These are phyloP conservation scores for Loxodonta africana DNA, from an alignment of 2,113 vertebrate genomes.

Conservation along the genomic window DNA sequence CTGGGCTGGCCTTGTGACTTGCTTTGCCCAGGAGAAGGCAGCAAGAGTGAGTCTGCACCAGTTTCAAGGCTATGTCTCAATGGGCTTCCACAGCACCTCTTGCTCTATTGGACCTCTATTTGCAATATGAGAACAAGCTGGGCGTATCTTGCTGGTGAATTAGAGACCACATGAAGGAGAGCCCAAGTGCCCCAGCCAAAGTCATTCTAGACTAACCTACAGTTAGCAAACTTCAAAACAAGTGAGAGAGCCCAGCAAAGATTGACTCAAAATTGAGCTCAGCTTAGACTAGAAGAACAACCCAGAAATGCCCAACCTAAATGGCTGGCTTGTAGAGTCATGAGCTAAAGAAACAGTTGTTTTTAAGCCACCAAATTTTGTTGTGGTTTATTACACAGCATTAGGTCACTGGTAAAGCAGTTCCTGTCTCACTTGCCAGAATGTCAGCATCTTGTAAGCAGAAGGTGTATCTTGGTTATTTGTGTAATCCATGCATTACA, in stretches of 20 bases:
- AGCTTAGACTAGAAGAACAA: neutral
- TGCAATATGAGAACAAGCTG: neutral
- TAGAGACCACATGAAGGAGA: neutral
- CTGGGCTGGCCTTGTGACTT: neutral
- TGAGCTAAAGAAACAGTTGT: neutral
- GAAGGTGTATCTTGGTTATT: neutral
- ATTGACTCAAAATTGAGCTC: neutral
- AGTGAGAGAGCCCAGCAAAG: neutral
- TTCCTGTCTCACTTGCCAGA: no score
- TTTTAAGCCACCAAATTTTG: no score
- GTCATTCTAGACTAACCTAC: neutral
- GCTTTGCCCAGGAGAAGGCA: neutral
- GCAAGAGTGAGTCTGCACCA: neutral
- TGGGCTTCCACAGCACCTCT: neutral
- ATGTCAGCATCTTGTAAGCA: neutral
- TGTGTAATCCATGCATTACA: neutral
- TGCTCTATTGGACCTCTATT: neutral
- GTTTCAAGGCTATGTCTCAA: neutral
- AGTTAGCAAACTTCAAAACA: neutral
- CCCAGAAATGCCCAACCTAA: neutral
- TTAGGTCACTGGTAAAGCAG: no score
- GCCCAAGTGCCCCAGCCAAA: no score
- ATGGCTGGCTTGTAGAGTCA: neutral
- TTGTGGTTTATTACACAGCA: no score
- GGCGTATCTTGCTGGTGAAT: neutral